A percentile compares a stretch with the other conserved stretches of the same genome.
These are phyloP conservation scores for Hystrix brachyura DNA, from an alignment of 2,113 vertebrate species.

Conservation along the genomic window DNA sequence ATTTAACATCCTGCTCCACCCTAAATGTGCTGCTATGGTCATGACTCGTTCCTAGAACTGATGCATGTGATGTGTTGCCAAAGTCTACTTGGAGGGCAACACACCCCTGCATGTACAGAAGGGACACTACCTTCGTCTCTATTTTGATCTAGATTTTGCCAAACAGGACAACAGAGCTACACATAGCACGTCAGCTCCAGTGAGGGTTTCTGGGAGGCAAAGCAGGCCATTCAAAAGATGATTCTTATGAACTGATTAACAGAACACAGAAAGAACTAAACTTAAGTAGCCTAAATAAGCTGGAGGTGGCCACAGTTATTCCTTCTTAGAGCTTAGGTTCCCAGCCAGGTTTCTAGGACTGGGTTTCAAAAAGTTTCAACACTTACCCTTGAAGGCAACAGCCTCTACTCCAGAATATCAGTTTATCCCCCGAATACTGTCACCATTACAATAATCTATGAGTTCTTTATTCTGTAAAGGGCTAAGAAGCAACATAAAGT, in stretches of 20 bases:
- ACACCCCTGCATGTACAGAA: background rate
- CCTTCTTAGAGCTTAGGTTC: background rate
- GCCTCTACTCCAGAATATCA: background rate
- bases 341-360: accelerated
- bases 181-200: background rate
- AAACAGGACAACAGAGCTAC: background rate
- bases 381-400: background rate
- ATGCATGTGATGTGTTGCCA: background rate
- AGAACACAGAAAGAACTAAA: background rate
- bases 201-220: background rate
- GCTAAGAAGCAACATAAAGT: background rate
- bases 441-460: background rate
- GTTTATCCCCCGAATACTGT: background rate
- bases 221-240: background rate
- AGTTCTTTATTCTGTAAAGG: background rate
- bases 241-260: background rate
- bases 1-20: background rate
- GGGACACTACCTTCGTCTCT: background rate
- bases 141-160: background rate
- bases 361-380: background rate
- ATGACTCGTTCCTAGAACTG: background rate
- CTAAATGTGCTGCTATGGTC: background rate
- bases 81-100: background rate
- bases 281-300: background rate
- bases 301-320: background rate